phyloP scores from a whole-genome alignment of 2,888 invertebrate species.

The Thera obeliscata region DNA sequence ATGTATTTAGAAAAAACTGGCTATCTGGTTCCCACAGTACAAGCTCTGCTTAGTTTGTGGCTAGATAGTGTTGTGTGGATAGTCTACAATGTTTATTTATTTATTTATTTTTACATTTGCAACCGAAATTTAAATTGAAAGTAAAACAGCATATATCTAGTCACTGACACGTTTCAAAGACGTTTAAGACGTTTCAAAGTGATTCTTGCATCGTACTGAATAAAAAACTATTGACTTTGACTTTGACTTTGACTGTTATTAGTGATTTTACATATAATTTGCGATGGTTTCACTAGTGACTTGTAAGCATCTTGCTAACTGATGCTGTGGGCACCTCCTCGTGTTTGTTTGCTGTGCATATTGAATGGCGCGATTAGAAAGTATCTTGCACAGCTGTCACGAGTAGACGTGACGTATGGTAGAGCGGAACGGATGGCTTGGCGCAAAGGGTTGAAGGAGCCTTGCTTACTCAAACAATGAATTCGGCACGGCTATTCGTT shows the following conservation, averaged over 20 bases:
- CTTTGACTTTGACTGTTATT: too few species aligned
- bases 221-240: too few species aligned
- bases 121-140: too few species aligned
- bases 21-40: too few species aligned
- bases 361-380: slow-evolving; percentile 81
- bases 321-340: slow-evolving; percentile 11
- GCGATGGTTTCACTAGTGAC: neutral
- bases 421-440: slow-evolving; percentile 79
- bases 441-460: slow-evolving; percentile 76
- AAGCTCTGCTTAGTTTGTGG: too few species aligned
- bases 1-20: too few species aligned
- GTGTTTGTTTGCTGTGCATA: slow-evolving; percentile 64
- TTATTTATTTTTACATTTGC: neutral
- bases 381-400: slow-evolving; percentile 79
- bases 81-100: too few species aligned
- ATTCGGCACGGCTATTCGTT: slow-evolving; percentile 71
- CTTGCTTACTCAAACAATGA: slow-evolving; percentile 72
- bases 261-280: neutral
- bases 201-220: too few species aligned
- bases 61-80: too few species aligned
- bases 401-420: slow-evolving; percentile 76
- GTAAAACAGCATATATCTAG: too few species aligned
- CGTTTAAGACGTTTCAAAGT: too few species aligned
- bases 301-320: neutral
- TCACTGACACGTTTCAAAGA: too few species aligned